These are phyloP conservation scores for Amblyraja radiata DNA, from an alignment of 2,797 vertebrate species.

Conservation along the genomic window DNA sequence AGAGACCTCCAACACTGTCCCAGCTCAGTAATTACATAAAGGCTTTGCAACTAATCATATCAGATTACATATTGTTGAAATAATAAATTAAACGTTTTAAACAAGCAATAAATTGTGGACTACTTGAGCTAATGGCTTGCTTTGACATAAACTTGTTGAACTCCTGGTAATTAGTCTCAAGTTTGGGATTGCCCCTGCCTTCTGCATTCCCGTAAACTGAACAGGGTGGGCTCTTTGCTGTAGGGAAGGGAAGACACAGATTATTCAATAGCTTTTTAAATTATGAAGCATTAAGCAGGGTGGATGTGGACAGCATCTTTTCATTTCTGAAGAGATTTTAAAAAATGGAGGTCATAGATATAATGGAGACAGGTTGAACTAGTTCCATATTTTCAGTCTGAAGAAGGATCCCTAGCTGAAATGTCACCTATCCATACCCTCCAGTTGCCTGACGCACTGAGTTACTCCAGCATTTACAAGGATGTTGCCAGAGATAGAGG, in stretches of 20 bases:
- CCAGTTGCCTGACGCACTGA: no score
- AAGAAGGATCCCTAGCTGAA: no score
- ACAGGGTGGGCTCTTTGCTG: not conserved
- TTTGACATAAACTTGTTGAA: not conserved
- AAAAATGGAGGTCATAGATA: not conserved
- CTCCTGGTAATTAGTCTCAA: not conserved
- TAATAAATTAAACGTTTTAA: not conserved
- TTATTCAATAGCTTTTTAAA: not conserved
- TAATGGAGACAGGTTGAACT: no score
- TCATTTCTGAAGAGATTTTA: not conserved
- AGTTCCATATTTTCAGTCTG: no score
- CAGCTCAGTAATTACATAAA: not conserved
- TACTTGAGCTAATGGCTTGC: not conserved
- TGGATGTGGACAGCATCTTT: no score
- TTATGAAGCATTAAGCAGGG: not conserved
- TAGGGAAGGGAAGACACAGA: not conserved
- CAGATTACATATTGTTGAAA: not conserved
- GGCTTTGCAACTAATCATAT: not conserved
- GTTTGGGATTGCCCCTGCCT: not conserved
- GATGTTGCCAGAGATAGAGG: no score
- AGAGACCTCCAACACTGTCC: not conserved
- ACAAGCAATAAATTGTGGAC: not conserved
- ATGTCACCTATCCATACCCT: no score
- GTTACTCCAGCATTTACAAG: no score
- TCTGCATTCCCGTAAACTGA: not conserved